Base-by-base conservation (phyloP, 2,797 vertebrate genomes). In the Poeciliopsis presidionis region DNA sequence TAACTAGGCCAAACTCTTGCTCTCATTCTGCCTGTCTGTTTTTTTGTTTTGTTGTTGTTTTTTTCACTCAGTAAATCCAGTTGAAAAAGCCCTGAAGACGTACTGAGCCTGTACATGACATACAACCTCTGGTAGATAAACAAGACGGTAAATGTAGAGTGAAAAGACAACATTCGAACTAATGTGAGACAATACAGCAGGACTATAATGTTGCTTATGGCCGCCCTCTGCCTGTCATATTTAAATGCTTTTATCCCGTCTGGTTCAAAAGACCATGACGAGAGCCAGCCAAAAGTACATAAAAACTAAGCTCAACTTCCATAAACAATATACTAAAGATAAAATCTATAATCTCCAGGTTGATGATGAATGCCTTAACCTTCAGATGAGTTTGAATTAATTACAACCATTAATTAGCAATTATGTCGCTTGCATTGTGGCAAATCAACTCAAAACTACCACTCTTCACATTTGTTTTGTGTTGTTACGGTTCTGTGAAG, bases 181-280 rank as follows among this genome's bases (percentile, higher is more conserved):
- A 74, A 78, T 77, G 81, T n/a, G 7, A 49, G 49, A 73, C 70
- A 81, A 83, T 87, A 73, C 80, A 80, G 81, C 77, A 75, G 46
- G 39, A 81, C 20, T 30, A 30, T 71, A 20, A 76, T 65, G 43
- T 86, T 83, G 78, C 73, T 86, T 83, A 12, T 12, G 53, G 53
- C 75, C 70, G 73, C 74, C 83, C 87, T 87, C 79, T 84, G 86
- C 81, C 76, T 89, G 89, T 86, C 88, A 88, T 30, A 65, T 88
- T 49, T 86, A 83, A 92, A 89, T 43, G 11, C 82, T 86, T 41
- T 80, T 16, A 1, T 79, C 49, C 63, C 80, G 14, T 7, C 33
- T 73, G 79, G 78, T 80, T 78, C 76, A 83, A 83, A 75, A 72
- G 53, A 55, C 73, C 63, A 41, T 25, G 22, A 11, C 5, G 71